These are phyloP conservation scores for Acanthopagrus latus DNA, from an alignment of 2,797 vertebrate species.

Conservation along the genomic window DNA sequence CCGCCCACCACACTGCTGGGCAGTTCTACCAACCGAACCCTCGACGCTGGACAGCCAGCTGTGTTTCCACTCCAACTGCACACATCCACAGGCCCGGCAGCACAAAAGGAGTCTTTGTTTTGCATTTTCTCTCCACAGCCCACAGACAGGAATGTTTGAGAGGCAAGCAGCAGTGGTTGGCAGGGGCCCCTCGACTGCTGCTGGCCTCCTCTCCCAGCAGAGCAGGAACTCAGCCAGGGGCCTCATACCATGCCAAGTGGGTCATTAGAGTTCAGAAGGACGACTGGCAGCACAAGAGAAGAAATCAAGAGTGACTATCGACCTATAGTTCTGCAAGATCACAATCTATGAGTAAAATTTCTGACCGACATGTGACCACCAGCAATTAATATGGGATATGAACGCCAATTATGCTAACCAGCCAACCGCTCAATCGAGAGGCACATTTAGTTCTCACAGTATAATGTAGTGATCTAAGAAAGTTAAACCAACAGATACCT, in stretches of 20 bases:
- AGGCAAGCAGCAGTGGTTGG: slow-evolving; percentile 67
- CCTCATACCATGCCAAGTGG: slow-evolving; percentile 76
- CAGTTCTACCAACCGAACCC: slow-evolving; percentile 24
- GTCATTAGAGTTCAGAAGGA: slow-evolving; percentile 73
- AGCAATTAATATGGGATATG: not conserved
- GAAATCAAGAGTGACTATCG: slow-evolving; percentile 33
- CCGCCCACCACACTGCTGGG: slow-evolving; percentile 15
- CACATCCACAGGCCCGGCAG: slow-evolving; percentile 51
- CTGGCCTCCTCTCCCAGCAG: slow-evolving; percentile 65
- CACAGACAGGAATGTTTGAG: slow-evolving; percentile 78
- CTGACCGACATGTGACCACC: not conserved
- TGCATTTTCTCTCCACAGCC: slow-evolving; percentile 57
- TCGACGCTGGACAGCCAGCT: slow-evolving; percentile 55
- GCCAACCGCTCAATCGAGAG: not conserved
- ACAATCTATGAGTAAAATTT: not conserved
- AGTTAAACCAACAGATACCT: not conserved
- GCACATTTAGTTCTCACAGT: not conserved
- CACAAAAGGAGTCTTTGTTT: slow-evolving; percentile 83
- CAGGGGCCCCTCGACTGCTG: slow-evolving; percentile 65
- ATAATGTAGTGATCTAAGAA: not conserved
- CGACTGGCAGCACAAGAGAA: slow-evolving; percentile 42
- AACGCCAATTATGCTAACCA: not conserved
- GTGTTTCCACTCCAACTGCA: slow-evolving; percentile 64
- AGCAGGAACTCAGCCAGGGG: slow-evolving; percentile 70
- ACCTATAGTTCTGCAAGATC: not conserved